Evolutionary conservation across 2,888 invertebrate species (phyloP).

Genomic region (Fissipunctia ypsillon): DNA sequence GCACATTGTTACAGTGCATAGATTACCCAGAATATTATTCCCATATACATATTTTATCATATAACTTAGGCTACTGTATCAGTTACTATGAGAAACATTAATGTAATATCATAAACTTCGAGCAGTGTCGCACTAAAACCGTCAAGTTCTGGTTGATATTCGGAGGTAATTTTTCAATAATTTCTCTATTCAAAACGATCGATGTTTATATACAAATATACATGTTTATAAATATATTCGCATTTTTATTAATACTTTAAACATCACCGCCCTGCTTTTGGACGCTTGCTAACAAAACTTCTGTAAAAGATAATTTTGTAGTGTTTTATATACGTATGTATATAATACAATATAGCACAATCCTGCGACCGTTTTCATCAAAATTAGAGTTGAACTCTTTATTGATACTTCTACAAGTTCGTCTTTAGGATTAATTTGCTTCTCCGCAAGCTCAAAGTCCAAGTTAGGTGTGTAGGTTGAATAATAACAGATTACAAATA

Average conservation of each 20-base stretch:
- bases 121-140: constrained; percentile 16
- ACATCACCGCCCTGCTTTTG: constrained; percentile 22
- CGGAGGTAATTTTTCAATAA: not conserved
- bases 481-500: constrained; percentile 6
- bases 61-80: constrained; percentile 9
- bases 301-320: constrained; percentile 1
- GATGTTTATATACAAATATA: constrained; percentile 14
- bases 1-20: constrained; percentile 18
- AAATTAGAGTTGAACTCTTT: not conserved
- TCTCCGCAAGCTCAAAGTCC: not conserved
- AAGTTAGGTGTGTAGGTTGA: not conserved
- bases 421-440: not conserved
- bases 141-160: constrained; percentile 7
- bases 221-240: constrained; percentile 5
- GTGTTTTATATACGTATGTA: not conserved
- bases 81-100: constrained; percentile 31
- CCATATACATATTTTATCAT: constrained; percentile 8
- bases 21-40: constrained; percentile 31
- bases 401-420: not conserved
- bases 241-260: constrained; percentile 47
- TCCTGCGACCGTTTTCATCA: not conserved
- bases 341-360: not conserved
- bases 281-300: not conserved
- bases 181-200: not conserved
- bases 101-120: constrained; percentile 38